Conservation (phyloP, 2,888 invertebrate species). For the Tillus elongatus region DNA sequence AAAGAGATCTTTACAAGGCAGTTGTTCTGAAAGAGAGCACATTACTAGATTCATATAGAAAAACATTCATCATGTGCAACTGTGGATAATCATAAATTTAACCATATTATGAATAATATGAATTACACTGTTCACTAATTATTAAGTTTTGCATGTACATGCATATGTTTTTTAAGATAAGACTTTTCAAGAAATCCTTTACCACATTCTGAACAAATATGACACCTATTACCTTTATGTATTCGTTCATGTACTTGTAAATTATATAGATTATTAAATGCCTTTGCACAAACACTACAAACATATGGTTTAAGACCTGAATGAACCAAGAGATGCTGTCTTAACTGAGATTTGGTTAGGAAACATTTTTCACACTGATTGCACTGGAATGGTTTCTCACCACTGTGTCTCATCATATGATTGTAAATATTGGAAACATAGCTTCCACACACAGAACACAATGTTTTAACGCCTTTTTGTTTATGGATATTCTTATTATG, state of each 20-base stretch:
- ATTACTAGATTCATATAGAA: no score
- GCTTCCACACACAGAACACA: conserved; percentile 31
- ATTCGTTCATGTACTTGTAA: conserved; percentile 1
- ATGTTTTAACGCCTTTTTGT: conserved; percentile 24
- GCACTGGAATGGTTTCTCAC: conserved; percentile 28
- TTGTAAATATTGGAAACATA: conserved; percentile 30
- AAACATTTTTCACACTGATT: conserved; percentile 30
- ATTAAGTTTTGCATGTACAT: no score
- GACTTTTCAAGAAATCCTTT: background rate
- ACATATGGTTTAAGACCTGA: conserved; percentile 10
- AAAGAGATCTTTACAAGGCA: no score
- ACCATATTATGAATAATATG: no score
- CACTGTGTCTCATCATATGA: conserved; percentile 29
- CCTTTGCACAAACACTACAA: background rate
- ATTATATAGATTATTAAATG: conserved; percentile 1
- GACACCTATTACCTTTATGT: conserved; percentile 1
- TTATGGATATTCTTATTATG: conserved; percentile 28
- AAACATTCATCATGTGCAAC: no score
- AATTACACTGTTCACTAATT: no score
- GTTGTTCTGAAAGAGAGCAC: no score
- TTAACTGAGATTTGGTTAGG: conserved; percentile 24
- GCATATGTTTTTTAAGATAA: conserved; percentile 1
- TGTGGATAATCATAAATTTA: no score
- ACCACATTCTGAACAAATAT: background rate
- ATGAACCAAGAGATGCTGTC: conserved; percentile 30